Evolutionary conservation across 2,797 vertebrate species (phyloP), one percentile per base, ranked within the genome.

Genomic region (Lophura swinhoii): DNA sequence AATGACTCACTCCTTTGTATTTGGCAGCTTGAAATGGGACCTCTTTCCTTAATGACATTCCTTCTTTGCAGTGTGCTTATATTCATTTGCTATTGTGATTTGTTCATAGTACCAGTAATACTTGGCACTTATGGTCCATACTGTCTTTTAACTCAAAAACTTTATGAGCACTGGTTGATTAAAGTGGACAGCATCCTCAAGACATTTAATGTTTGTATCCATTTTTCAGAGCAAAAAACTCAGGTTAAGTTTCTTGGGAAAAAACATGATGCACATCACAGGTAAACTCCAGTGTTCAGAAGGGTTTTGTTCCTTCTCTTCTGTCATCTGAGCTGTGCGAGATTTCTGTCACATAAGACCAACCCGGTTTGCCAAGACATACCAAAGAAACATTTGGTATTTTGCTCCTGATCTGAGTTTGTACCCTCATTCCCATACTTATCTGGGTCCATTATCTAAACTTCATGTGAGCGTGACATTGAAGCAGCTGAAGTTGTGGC

Each of bases 1-100:
- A 96, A 95, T 95, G 83, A 96, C 92, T 95, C 96, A 93, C 62
- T 96, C 71, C 74, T 95, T 93, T 95, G 94, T 95, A 88, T 95
- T 67, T 95, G 94, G 89, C 95, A 96, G 95, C 87, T 92, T 93
- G 93, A 96, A 95, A 95, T 71, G 87, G 91, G 95, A 95, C 95
- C 95, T 96, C 88, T 95, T 88, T 95, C 83, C 91, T 91, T 95
- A 96, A 96, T 95, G 91, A 93, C 93, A 93, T 94, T 95, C 88
- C 78, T 96, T 62, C 77, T 94, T 95, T 92, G 93, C 91, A 66
- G 37, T 7, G 12, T 80, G 94, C 91, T 92, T 90, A 77, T 26
- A 88, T 60, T 93, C 83, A 88, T 87, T 93, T 77, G 85, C 87
- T 92, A 81, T 84, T 95, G 93, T 82, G 68, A 95, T 94, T 95